Percentiles rank a stretch among this genome's conserved stretches.
Evolutionary conservation across 1,140 invertebrate genomes (phyloP).

Genomic region (Cotesia chilonis): DNA sequence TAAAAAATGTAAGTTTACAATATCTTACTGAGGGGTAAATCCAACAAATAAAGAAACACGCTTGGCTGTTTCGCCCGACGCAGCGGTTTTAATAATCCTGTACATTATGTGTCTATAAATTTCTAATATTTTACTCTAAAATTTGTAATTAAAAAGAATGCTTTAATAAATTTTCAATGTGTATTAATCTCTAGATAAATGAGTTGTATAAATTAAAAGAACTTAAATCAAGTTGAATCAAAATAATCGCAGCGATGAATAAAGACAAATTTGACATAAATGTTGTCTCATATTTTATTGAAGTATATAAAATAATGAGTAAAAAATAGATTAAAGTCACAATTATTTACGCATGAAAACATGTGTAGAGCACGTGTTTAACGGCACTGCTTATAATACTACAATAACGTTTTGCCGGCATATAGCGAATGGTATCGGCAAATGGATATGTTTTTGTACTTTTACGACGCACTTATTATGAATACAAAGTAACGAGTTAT

Average conservation of each 20-base stretch:
- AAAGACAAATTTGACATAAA: not conserved
- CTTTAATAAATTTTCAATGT: not conserved
- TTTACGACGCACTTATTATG: constrained; percentile 55
- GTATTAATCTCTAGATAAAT: not conserved
- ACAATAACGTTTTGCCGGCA: constrained; percentile 23
- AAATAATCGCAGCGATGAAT: not conserved
- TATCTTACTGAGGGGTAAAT: constrained; percentile 34
- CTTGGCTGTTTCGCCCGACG: constrained; percentile 30
- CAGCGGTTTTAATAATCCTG: constrained; percentile 41
- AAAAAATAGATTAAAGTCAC: constrained; percentile 21
- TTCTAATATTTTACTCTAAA: constrained; percentile 41
- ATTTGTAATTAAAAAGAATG: constrained; percentile 17
- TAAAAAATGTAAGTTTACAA: constrained; percentile 44
- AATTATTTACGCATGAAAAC: constrained; percentile 32
- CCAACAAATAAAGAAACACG: not conserved
- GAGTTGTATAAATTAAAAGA: not conserved
- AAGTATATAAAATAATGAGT: constrained; percentile 7
- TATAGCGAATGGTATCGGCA: constrained; percentile 49
- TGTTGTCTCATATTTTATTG: not conserved
- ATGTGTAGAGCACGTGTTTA: constrained; percentile 41
- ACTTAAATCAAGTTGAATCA: no score
- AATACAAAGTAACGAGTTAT: constrained; percentile 47
- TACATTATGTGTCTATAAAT: constrained; percentile 47
- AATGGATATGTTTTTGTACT: constrained; percentile 56
- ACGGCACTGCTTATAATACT: constrained; percentile 34